Base-by-base conservation (phyloP, 2,888 invertebrate species). In the Catocala nupta region DNA sequence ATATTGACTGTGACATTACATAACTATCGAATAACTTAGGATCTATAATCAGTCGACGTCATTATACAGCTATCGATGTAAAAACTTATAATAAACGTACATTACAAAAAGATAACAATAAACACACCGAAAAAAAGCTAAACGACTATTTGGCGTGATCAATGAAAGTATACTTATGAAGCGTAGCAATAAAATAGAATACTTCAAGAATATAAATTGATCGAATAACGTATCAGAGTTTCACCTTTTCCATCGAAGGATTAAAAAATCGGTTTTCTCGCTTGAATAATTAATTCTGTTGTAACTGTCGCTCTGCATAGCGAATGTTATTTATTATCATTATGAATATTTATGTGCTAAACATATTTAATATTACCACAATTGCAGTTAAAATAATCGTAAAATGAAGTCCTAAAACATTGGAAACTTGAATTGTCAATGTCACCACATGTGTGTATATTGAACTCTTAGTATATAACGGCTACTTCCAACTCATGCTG, bases 71-170 rank as follows among this genome's bases (percentile, higher is more conserved):
- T 53, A 39, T 39, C 36, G 36, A 7, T 39, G 1, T 39, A 8
- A 39, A 9, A 7, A 39, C 36, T 39, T 39, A 39, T 39, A 39
- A 1, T 39, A 9, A 39, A 39, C 36, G 8, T 39, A 39, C 6
- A 8, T 39, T 39, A 39, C 36, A 8, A 9, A 48, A 48, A 48
- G 11, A 13, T 51, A 57, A 67, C 12, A 12, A 42, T 45, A 60
- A 59, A 56, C 39, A 49, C 44, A 53, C 51, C 44, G 45, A 55
- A 44, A 61, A n/a, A 65, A 65, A 68, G 60, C 74, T 16, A 16
- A 83, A 84, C 75, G 81, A 80, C 63, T 73, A 63, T 72, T 70
- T 86, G 63, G 81, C 84, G 85, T 88, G 85, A 66, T 71, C 64
- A 68, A 65, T 74, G 62, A 76, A 65, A 65, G 68, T 75, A 76